Conservation (phyloP, 2,888 invertebrate genomes). For the Eledone cirrhosa region DNA sequence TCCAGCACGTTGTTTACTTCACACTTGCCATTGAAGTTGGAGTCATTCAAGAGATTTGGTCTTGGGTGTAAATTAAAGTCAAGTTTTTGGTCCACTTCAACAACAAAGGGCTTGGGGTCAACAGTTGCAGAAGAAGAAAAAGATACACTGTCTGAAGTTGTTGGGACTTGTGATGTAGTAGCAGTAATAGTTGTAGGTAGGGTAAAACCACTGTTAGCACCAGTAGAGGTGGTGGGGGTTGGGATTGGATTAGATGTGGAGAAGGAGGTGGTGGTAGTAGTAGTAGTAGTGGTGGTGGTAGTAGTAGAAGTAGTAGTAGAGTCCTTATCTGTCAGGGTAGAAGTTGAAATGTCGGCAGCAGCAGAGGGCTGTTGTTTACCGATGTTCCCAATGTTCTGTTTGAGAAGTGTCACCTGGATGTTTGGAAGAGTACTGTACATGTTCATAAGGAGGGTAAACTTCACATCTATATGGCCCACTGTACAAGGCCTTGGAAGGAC, state of each 20-base stretch:
- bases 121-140: too few relatives aligned
- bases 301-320: background rate
- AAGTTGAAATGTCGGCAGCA: too few relatives aligned
- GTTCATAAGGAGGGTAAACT: conserved; percentile 80
- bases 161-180: too few relatives aligned
- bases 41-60: conserved; percentile 31
- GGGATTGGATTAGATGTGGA: background rate
- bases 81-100: conserved; percentile 33
- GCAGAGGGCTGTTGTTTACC: conserved; percentile 41
- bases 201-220: background rate
- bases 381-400: conserved; percentile 75
- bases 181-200: too few relatives aligned
- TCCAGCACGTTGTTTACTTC: conserved; percentile 50
- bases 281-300: background rate
- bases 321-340: conserved; percentile 61
- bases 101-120: too few relatives aligned
- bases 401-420: conserved; percentile 78
- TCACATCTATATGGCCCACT: conserved; percentile 89
- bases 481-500: conserved; percentile 80
- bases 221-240: background rate
- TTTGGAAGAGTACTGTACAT: conserved; percentile 80
- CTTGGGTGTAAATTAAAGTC: conserved; percentile 41
- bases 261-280: too few relatives aligned
- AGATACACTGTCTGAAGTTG: too few relatives aligned
- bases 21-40: conserved; percentile 22